Evolutionary conservation across 2,113 vertebrate genomes (phyloP).

Genomic region (Hiodon tergisus): DNA sequence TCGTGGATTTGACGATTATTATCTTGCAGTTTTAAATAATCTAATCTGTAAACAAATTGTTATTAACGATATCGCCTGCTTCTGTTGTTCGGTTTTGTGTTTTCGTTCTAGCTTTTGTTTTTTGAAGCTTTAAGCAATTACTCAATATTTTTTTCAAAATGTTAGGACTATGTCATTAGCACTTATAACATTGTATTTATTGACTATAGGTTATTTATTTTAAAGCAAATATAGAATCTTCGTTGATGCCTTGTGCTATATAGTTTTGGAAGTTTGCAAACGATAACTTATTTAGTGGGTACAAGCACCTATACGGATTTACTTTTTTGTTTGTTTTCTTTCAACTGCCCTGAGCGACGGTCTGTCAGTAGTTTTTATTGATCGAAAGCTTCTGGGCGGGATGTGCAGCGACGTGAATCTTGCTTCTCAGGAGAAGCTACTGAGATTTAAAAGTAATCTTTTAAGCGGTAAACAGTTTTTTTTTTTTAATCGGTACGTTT

Average conservation of each 20-base stretch:
- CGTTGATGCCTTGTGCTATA: conserved; percentile 13
- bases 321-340: conserved; percentile 3
- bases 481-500: not conserved
- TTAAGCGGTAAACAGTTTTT: not conserved
- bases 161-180: conserved; percentile 4
- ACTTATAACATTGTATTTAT: no score
- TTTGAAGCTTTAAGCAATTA: conserved; percentile 40
- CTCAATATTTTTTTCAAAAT: conserved; percentile 29
- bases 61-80: not conserved
- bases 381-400: conserved; percentile 42
- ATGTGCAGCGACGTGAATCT: conserved; percentile 21
- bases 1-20: conserved; percentile 35
- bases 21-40: conserved; percentile 18
- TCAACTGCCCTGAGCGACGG: not conserved
- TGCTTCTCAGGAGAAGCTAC: conserved; percentile 19
- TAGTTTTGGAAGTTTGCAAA: not conserved
- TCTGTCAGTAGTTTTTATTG: conserved; percentile 40
- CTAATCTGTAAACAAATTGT: conserved; percentile 21
- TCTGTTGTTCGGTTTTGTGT: not conserved
- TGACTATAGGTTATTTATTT: no score
- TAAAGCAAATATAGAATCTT: conserved; percentile 23
- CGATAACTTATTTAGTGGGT: not conserved
- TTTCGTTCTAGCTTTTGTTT: not conserved
- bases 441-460: conserved; percentile 41
- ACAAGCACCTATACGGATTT: not conserved